Conservation (phyloP, 2,113 vertebrate genomes). For the Microtus montanus region DNA sequence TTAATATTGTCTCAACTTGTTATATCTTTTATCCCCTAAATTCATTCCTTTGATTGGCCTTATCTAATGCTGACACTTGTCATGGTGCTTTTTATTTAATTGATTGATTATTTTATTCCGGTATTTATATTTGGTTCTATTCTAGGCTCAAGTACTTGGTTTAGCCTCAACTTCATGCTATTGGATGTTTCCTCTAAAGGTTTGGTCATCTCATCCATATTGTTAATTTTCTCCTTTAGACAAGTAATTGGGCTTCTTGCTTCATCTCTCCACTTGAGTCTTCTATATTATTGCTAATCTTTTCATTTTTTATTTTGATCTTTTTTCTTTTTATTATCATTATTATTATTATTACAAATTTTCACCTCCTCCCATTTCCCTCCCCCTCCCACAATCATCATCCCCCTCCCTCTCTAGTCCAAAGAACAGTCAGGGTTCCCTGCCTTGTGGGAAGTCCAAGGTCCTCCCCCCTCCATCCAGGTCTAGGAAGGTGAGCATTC, state of each 20-base stretch:
- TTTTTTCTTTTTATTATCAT: not conserved
- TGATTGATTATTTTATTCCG: not conserved
- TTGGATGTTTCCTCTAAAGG: not conserved
- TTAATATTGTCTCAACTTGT: not conserved
- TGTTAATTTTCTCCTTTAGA: not conserved
- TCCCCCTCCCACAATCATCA: too few relatives aligned
- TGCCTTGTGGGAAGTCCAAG: too few relatives aligned
- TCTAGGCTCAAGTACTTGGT: not conserved
- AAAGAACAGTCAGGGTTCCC: too few relatives aligned
- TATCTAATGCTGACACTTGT: not conserved
- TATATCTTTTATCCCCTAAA: not conserved
- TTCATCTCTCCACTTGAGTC: not conserved
- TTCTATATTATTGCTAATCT: not conserved
- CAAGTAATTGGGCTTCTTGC: not conserved
- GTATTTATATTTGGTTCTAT: not conserved
- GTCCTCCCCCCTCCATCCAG: too few relatives aligned
- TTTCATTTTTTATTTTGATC: not conserved
- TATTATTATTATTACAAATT: too few relatives aligned
- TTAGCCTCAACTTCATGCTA: not conserved
- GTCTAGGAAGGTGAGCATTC: too few relatives aligned
- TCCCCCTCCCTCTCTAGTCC: too few relatives aligned
- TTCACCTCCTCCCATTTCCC: too few relatives aligned
- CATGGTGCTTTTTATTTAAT: not conserved
- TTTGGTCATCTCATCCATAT: not conserved
- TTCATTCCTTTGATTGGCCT: not conserved